These are phyloP conservation scores for Lates japonicus DNA, from an alignment of 2,797 vertebrate species.

Conservation along the genomic window DNA sequence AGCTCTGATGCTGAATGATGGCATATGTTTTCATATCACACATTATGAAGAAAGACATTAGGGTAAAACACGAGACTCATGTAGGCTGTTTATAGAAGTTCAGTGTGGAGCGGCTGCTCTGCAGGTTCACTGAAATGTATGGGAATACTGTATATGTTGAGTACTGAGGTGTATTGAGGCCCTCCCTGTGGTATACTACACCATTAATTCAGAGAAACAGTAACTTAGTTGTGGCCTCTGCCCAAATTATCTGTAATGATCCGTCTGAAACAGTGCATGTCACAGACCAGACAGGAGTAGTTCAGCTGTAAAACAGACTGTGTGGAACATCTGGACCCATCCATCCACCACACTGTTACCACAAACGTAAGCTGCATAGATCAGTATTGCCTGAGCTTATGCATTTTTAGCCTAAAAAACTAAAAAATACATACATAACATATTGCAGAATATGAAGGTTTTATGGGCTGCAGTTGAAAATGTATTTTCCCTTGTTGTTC, in stretches of 20 bases:
- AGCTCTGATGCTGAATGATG: background rate
- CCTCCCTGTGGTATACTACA: background rate
- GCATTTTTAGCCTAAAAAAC: background rate
- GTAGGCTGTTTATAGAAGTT: too few species aligned
- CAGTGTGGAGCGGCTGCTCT: too few species aligned
- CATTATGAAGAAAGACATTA: background rate
- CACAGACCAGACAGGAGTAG: background rate
- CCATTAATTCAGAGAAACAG: background rate
- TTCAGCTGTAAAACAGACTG: slow-evolving; percentile 1
- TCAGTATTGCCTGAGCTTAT: background rate
- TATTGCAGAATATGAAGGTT: too few species aligned
- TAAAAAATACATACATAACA: background rate
- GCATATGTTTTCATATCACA: background rate
- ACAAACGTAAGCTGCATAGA: background rate
- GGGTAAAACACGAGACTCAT: too few species aligned
- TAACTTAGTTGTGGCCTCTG: background rate
- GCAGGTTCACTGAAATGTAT: background rate
- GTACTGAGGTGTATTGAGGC: background rate
- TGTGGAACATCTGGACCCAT: background rate
- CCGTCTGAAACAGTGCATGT: background rate
- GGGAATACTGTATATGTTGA: too few species aligned
- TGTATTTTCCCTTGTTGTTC: background rate
- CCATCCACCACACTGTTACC: too few species aligned
- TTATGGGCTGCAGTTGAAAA: background rate
- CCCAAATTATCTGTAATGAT: background rate